Evolutionary conservation across 2,888 invertebrate genomes (phyloP).

Genomic region (Drosophila meridionalis): DNA sequence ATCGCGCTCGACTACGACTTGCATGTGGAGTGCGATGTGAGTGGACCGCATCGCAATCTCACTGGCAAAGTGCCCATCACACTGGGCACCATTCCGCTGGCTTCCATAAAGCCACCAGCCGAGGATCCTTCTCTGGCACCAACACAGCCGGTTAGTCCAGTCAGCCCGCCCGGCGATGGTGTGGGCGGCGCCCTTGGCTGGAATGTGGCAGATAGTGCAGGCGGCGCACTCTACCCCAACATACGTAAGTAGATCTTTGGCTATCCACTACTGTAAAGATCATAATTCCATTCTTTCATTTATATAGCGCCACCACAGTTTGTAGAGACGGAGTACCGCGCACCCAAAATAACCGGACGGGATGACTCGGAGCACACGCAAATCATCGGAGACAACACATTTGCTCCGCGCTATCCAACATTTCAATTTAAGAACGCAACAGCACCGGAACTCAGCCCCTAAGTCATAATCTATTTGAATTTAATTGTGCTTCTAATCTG

Average conservation of each 20-base stretch:
- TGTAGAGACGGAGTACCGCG: constrained; percentile 87
- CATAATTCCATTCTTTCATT: neutral
- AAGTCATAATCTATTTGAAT: constrained; percentile 29
- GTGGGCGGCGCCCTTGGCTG: constrained; percentile 85
- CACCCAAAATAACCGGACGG: constrained; percentile 88
- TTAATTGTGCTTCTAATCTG: constrained; percentile 14
- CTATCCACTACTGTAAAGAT: too few species aligned
- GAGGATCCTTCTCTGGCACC: constrained; percentile 84
- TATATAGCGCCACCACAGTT: constrained; percentile 88
- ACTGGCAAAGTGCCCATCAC: constrained; percentile 88
- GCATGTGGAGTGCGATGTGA: constrained; percentile 88
- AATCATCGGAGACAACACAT: constrained; percentile 85
- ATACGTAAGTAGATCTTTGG: constrained; percentile 85
- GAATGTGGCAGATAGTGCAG: constrained; percentile 84
- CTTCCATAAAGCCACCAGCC: constrained; percentile 85
- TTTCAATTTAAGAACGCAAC: constrained; percentile 87
- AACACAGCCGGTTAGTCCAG: constrained; percentile 85
- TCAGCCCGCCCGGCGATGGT: constrained; percentile 82
- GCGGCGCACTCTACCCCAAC: constrained; percentile 85
- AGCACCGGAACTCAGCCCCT: constrained; percentile 85
- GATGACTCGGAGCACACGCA: constrained; percentile 88
- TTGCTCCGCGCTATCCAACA: constrained; percentile 88
- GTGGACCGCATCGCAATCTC: constrained; percentile 89
- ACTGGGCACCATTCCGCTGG: constrained; percentile 91
- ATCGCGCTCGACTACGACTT: constrained; percentile 91